Evolutionary conservation across 2,888 invertebrate genomes (phyloP).

Genomic region (Spicauda simplicius): DNA sequence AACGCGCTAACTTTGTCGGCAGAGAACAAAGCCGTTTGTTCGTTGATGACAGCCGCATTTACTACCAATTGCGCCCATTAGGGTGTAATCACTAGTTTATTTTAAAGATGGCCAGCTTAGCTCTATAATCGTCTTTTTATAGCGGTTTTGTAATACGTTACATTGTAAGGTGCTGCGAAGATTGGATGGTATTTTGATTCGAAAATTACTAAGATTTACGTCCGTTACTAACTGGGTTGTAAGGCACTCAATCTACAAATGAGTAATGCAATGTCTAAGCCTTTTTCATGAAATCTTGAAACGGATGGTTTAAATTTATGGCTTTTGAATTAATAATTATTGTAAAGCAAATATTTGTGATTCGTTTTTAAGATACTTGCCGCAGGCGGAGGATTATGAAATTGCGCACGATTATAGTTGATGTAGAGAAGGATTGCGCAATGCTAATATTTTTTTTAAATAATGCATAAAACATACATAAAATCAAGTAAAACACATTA

Average conservation of each 20-base stretch:
- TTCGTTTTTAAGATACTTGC: no score
- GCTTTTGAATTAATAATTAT: no score
- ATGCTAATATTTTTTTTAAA: no score
- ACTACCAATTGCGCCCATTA: constrained; percentile 29
- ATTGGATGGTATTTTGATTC: constrained; percentile 20
- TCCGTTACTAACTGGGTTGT: constrained; percentile 7
- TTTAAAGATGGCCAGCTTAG: constrained; percentile 32
- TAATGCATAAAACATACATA: no score
- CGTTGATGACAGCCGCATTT: constrained; percentile 25
- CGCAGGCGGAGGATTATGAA: no score
- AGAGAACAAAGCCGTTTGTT: constrained; percentile 24
- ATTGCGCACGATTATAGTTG: no score
- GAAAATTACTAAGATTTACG: constrained; percentile 15
- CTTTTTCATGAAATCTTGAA: no score
- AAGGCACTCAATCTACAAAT: neutral
- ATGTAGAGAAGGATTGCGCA: no score
- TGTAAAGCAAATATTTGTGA: no score
- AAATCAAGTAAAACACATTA: no score
- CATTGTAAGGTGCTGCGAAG: constrained; percentile 21
- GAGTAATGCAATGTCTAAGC: neutral
- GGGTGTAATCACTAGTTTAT: constrained; percentile 32
- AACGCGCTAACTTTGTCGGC: constrained; percentile 12
- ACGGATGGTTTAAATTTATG: no score
- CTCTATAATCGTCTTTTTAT: constrained; percentile 33
- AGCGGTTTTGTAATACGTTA: constrained; percentile 27